phyloP scores from a whole-genome alignment of 2,797 vertebrate species.

The Artibeus jamaicensis region DNA sequence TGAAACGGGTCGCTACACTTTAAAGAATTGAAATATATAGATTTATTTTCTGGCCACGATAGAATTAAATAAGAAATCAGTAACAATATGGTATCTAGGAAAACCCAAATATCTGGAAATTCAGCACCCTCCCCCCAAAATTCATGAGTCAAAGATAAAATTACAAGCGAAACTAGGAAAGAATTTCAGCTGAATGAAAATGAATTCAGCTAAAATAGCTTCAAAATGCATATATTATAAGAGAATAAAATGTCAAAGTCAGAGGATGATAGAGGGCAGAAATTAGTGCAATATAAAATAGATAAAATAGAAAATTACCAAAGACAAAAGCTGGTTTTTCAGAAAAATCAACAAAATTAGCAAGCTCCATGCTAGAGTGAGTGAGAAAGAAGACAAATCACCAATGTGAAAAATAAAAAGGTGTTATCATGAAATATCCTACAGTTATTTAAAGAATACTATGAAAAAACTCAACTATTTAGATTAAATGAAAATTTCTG shows the following conservation, averaged over 20 bases:
- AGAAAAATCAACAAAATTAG: not conserved
- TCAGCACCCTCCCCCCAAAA: not conserved
- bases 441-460: not conserved
- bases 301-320: not conserved
- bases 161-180: slow-evolving; percentile 16
- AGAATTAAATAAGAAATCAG: slow-evolving; percentile 22
- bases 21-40: not conserved
- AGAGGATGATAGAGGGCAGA: not conserved
- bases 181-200: slow-evolving; percentile 31
- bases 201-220: not conserved
- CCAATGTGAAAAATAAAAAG: not conserved
- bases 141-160: not conserved
- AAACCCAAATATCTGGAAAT: slow-evolving; percentile 3
- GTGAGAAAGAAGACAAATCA: not conserved
- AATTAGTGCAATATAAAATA: not conserved
- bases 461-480: not conserved
- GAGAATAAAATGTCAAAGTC: not conserved
- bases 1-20: not conserved
- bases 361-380: not conserved
- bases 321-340: not conserved
- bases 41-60: not conserved
- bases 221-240: not conserved
- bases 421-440: not conserved
- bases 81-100: not conserved
- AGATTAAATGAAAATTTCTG: slow-evolving; percentile 5